Evolutionary conservation across 2,113 vertebrate species (phyloP), one percentile per base, ranked within the genome.

Genomic region (Antennarius striatus): DNA sequence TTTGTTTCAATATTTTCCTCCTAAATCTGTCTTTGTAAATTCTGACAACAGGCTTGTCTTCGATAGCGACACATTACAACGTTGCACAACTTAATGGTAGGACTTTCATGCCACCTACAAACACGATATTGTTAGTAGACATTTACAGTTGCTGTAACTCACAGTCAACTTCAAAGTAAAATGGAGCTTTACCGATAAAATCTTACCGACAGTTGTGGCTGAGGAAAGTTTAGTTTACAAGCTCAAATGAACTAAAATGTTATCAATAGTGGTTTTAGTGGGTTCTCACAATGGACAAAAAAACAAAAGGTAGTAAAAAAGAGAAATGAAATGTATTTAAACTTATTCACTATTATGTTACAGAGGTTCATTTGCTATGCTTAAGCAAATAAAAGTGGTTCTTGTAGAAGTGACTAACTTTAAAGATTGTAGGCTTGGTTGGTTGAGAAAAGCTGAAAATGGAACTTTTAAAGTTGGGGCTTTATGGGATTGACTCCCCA

Each of bases 91-190:
- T 36, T 36, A 36, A 68, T 14, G 55, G 54, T 54, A 51, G 53
- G 75, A 80, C 66, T 67, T 73, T 74, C 81, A 87, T 71, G 64
- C 50, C 81, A 87, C 75, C 71, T 46, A 13, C 66, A 73, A 66
- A 69, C 62, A 74, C 75, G 70, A 75, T 55, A 30, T 64, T 72
- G 73, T 78, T 72, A 57, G 71, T 13, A 64, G 77, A 64, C 30
- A 75, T 77, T 72, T 65, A 75, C 75, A 32, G 52, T 66, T 60
- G 45, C 68, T 63, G 63, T 58, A 63, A 82, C 54, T 88, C 81
- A 78, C 66, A 67, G 63, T 79, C 71, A 78, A 75, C 73, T 73
- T 70, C 70, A 76, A 86, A 65, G 40, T 68, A 75, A 70, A 68
- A 63, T 63, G 57, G 68, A 84, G 63, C 69, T 73, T 56, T 36